A percentile compares a stretch with the other conserved stretches of the same genome.
These are phyloP conservation scores for Crenuchus spilurus DNA, from an alignment of 2,797 vertebrate species.

Conservation along the genomic window DNA sequence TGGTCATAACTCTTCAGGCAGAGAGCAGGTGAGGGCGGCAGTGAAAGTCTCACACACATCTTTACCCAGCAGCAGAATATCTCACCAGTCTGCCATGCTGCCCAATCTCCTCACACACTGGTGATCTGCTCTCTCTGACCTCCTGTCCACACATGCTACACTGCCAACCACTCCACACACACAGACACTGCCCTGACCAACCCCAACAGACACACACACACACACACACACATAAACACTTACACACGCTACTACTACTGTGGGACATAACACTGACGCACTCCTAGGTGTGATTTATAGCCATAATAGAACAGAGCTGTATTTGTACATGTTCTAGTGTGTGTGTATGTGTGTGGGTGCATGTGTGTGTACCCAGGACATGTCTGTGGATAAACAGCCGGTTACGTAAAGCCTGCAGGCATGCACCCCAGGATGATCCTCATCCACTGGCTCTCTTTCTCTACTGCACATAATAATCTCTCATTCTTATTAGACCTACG, in stretches of 20 bases:
- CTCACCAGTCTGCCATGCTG: slow-evolving; percentile 24
- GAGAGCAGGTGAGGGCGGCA: not conserved
- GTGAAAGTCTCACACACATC: not conserved
- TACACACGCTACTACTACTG: not conserved
- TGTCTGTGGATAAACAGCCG: not conserved
- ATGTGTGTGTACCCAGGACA: not conserved
- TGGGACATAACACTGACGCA: not conserved
- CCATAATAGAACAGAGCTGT: not conserved
- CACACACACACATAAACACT: not conserved
- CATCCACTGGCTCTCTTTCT: not conserved
- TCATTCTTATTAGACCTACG: not conserved
- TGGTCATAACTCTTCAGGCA: not conserved
- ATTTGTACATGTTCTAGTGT: not conserved
- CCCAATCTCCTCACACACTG: slow-evolving; percentile 14
- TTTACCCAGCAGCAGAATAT: slow-evolving; percentile 15
- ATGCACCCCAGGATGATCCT: not conserved
- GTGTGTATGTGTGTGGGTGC: not conserved
- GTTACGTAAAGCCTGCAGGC: not conserved
- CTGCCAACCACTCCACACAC: not conserved
- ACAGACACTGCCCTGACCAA: too few species aligned
- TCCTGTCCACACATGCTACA: not conserved
- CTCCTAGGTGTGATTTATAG: not conserved
- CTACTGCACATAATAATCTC: not conserved
- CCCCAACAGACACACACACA: not conserved
- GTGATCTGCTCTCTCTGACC: slow-evolving; percentile 22